Evolutionary conservation across 2,888 invertebrate species (phyloP), one percentile per base, ranked within the genome.

Genomic region (Troglohyphantes excavatus): DNA sequence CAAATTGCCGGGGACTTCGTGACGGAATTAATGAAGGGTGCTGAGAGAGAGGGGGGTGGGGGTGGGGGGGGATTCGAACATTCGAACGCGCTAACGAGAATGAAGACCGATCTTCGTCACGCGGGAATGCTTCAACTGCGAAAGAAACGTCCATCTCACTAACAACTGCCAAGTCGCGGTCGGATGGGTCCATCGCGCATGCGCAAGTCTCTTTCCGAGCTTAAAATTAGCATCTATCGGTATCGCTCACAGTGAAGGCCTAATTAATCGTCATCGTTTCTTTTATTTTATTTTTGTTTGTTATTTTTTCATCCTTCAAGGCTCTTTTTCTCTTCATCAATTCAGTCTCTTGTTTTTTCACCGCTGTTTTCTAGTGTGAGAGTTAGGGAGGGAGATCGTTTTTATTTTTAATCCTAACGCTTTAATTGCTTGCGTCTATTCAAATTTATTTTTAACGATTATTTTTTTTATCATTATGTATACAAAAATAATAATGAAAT

Each of bases 181-280:
- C 61, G 67, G 67, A 68, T 59, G 88, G 21, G 59, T 88, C 82
- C 75, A 68, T 76, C 68, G 76, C 68, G 63, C 73, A 73, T 29
- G 70, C 59, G 82, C 73, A 39, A 11, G 39, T 27, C 53, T 86
- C 85, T 68, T 86, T 59, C 73, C 79, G 67, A 46, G 73, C 73
- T 73, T 73, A 76, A 81, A 88, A 88, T 88, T 88, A 88, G 88
- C 88, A 75, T 75, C 61, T 73, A 63, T 43, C 76, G 67, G 33
- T 81, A 87, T 81, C 73, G 59, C 27, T 73, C 33, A 39, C 46
- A n/a, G 67, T 65, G 53, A 43, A 68, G 46, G 75, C 75, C 81
- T 88, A 88, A 88, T 88, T 82, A 88, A 88, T 88, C 88, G 88
- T 87, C 72, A 87, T 87, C 87, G 63, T 65, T 72, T 72, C 53